Evolutionary conservation across 53 echinoderm and acorn worm species (phyloP), one percentile per base, ranked within the genome.

Genomic region (Mesocentrotus franciscanus): DNA sequence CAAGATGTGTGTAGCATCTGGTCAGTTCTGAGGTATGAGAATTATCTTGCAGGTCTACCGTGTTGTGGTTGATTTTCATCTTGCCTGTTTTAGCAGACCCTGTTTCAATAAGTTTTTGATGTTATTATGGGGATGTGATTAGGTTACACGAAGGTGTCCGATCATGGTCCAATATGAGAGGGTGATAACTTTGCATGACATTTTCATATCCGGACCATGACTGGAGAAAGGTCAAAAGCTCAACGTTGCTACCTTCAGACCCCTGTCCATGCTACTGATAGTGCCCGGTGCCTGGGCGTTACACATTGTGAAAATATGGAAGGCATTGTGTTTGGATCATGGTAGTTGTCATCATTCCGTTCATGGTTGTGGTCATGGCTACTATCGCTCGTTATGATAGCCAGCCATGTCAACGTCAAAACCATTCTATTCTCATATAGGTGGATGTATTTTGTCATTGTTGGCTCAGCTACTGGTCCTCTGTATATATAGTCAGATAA

Each of bases 101-200:
- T 39, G 39, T 35, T 79, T 79, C 79, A 79, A 36, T 79, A 79
- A 79, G 79, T 79, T 79, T 79, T 36, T 79, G 79, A 79, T 79
- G 35, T 36, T 35, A 79, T 79, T 79, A 79, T 35, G 79, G 79
- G 79, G 20, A 20, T 79, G 79, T 79, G 79, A 79, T 79, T 79
- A 79, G 35, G 39, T 79, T 79, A 79, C 79, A 15, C 17, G 79
- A 30, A 79, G 79, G 79, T 79, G 79, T 79, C 79, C 36, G 79
- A 79, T 79, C 17, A 18, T 79, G 11, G 17, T 39, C 79, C 79
- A 79, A 79, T 79, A 79, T 79, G 39, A 79, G 79, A 79, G 39
- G 79, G 79, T 79, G 79, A 39, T 79, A 79, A 79, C 79, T 79
- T 79, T 79, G 79, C 79, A 36, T 79, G 79, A 20, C 79, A 79